These are phyloP conservation scores for Drosophila niveifrons DNA, from an alignment of 2,888 invertebrate genomes.

Conservation along the genomic window DNA sequence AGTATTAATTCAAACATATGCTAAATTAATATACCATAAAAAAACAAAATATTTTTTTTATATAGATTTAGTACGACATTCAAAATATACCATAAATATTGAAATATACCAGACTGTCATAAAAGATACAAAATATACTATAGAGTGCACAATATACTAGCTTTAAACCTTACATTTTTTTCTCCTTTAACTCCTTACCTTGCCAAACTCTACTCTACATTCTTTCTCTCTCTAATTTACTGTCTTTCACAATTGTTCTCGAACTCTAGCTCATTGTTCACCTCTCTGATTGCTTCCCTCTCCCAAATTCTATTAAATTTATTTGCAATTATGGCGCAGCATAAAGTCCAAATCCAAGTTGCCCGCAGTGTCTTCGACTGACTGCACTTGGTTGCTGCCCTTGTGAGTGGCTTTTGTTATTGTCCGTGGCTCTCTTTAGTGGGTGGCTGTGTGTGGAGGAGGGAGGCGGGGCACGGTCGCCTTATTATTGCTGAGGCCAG, in stretches of 20 bases:
- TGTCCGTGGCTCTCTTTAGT: neutral
- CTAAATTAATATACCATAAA: too few relatives aligned
- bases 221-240: neutral
- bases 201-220: too few relatives aligned
- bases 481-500: slow-evolving; percentile 19
- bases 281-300: neutral
- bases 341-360: slow-evolving; percentile 1
- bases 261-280: neutral
- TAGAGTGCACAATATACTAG: too few relatives aligned
- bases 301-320: slow-evolving; percentile 16
- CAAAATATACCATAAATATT: too few relatives aligned
- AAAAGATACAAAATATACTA: too few relatives aligned
- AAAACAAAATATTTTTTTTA: too few relatives aligned
- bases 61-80: too few relatives aligned
- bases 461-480: neutral
- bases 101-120: too few relatives aligned
- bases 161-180: too few relatives aligned
- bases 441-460: neutral
- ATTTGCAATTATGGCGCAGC: slow-evolving; percentile 25
- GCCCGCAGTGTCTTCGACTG: slow-evolving; percentile 2
- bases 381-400: slow-evolving; percentile 4
- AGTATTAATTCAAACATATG: too few relatives aligned
- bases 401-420: slow-evolving; percentile 10
- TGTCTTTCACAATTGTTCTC: neutral
- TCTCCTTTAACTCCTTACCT: too few relatives aligned